Conservation (phyloP, 2,113 vertebrate species). For the Uria lomvia region DNA sequence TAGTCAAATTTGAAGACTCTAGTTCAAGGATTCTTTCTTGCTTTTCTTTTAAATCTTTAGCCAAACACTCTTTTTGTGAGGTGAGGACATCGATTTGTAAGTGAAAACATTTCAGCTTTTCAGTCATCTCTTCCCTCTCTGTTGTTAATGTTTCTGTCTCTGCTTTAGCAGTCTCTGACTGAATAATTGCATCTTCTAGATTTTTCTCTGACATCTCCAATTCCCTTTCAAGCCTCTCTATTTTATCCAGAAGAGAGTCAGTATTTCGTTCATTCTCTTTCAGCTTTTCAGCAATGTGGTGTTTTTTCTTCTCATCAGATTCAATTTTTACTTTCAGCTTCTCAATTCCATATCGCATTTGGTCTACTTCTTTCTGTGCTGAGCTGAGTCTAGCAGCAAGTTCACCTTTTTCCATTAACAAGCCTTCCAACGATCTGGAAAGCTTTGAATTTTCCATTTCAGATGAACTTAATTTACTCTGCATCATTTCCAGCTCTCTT, state of each 20-base stretch:
- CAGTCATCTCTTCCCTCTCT: conserved; percentile 22
- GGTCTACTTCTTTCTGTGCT: conserved; percentile 82
- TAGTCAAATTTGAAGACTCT: conserved; percentile 16
- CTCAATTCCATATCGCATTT: conserved; percentile 85
- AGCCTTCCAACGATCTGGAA: conserved; percentile 78
- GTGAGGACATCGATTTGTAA: conserved; percentile 60
- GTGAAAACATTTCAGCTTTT: conserved; percentile 13
- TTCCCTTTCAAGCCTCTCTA: conserved; percentile 79
- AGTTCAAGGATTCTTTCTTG: conserved; percentile 36
- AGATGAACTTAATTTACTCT: conserved; percentile 69
- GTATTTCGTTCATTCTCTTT: conserved; percentile 77
- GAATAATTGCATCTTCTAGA: conserved; percentile 79
- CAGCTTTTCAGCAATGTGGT: conserved; percentile 73
- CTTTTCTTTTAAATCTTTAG: conserved; percentile 61
- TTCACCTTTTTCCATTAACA: conserved; percentile 83
- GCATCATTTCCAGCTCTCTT: conserved; percentile 72
- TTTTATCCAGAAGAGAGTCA: conserved; percentile 74
- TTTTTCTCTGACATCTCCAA: conserved; percentile 76
- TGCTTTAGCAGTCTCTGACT: conserved; percentile 78
- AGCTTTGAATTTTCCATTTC: conserved; percentile 75
- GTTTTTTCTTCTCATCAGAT: conserved; percentile 84
- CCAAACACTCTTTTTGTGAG: conserved; percentile 75
- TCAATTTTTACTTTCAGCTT: conserved; percentile 88
- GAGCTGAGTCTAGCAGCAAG: conserved; percentile 79
- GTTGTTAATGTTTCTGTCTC: conserved; percentile 76